Conservation (phyloP, 2,888 invertebrate species). For the Sarcophaga variegata region DNA sequence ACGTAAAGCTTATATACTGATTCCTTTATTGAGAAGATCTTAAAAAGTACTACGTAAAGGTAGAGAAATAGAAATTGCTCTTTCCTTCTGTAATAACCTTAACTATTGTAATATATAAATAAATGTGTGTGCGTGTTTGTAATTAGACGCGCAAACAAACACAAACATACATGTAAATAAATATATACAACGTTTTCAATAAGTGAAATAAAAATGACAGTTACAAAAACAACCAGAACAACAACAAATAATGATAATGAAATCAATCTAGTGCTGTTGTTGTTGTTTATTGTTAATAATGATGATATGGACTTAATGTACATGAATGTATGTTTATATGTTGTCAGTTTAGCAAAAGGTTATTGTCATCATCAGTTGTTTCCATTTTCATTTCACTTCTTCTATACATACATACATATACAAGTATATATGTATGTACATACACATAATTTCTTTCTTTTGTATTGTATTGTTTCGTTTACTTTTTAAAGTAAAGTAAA, state of each 20-base stretch:
- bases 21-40: too few species aligned
- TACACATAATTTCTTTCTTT: background rate
- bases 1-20: too few species aligned
- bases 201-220: background rate
- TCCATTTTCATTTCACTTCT: conserved; percentile 25
- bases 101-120: background rate
- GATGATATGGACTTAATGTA: background rate
- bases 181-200: conserved; percentile 24
- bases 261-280: background rate
- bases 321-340: background rate
- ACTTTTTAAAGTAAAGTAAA: background rate
- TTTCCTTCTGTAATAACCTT: background rate
- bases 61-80: background rate
- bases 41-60: too few species aligned
- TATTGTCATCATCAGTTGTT: conserved; percentile 64
- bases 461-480: background rate
- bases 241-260: background rate
- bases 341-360: conserved; percentile 59
- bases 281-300: conserved; percentile 23
- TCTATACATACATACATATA: background rate
- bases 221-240: background rate
- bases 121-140: background rate
- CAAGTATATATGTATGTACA: too few species aligned
- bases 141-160: background rate
- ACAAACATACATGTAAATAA: background rate